Conservation (phyloP, 2,113 vertebrate genomes). For the Camelus dromedarius region DNA sequence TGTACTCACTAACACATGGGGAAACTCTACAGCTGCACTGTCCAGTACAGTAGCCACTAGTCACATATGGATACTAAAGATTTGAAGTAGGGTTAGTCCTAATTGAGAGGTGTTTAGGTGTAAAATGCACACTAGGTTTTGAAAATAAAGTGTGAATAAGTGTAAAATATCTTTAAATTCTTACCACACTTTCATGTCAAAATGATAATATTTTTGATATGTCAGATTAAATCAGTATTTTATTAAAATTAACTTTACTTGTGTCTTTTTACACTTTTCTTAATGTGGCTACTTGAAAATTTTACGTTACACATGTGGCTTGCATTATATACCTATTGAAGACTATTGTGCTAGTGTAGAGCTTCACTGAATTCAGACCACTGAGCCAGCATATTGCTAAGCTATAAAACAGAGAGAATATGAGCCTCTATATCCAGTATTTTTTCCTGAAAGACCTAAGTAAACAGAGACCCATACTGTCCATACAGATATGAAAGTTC, state of each 20-base stretch:
- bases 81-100: neutral
- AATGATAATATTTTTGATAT: neutral
- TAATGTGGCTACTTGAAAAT: neutral
- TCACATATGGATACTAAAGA: neutral
- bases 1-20: neutral
- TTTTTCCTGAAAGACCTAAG: neutral
- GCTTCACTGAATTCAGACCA: neutral
- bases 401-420: neutral
- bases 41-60: neutral
- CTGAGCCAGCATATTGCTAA: neutral
- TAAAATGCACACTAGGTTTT: neutral
- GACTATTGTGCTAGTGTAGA: neutral
- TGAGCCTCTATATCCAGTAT: neutral
- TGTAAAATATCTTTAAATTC: neutral
- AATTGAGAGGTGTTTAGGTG: neutral
- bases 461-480: neutral
- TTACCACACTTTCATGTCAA: conserved; percentile 1
- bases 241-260: neutral
- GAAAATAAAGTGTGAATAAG: neutral
- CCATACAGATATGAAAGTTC: neutral
- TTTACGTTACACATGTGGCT: neutral
- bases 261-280: neutral
- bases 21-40: neutral
- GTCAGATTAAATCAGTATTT: neutral
- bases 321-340: neutral